Evolutionary conservation across 2,113 vertebrate species (phyloP), one percentile per base, ranked within the genome.

Genomic region (Grantiella picta): DNA sequence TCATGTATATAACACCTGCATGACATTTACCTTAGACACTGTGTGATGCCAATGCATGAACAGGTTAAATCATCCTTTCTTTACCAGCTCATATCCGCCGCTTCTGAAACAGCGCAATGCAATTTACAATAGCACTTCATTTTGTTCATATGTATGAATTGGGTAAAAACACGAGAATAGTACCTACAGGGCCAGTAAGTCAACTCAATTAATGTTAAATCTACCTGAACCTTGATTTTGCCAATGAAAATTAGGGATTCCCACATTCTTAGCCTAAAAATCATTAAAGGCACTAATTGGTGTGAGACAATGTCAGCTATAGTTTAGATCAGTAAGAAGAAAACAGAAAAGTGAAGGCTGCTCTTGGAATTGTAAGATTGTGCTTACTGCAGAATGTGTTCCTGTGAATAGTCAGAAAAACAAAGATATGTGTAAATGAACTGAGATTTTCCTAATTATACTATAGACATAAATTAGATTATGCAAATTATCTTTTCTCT

Each of bases 11-110:
- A 27, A 22, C 12, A 24, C 6, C 7, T 83, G 22, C 11, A 23
- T 29, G 5, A 9, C 14, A 7, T 23, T 76, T 40, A 10, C 10
- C 31, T 82, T 82, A 24, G 6, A 45, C 23, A 31, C 5, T 64
- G 9, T 8, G 11, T 31, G 47, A 25, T 63, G 9, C 12, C 61
- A 65, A 54, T 33, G 16, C 12, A 47, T 0, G 1, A 2, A 49
- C 0, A 29, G 20, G 22, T 50, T 57, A 71, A 81, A 81, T 45
- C 22, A 83, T 25, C 21, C 25, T 63, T 77, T 76, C 16, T 28
- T 49, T 79, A 50, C 5, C 14, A 61, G 31, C 28, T 85, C 2
- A 22, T 12, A 25, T 7, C 44, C 19, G 20, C n/a, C 73, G 27
- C 28, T 70, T 73, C 66, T 82, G 42, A 90, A 84, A 38, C 6